Evolutionary conservation across 2,113 vertebrate genomes (phyloP), one percentile per base, ranked within the genome.

Genomic region (Myrmecophaga tridactyla): DNA sequence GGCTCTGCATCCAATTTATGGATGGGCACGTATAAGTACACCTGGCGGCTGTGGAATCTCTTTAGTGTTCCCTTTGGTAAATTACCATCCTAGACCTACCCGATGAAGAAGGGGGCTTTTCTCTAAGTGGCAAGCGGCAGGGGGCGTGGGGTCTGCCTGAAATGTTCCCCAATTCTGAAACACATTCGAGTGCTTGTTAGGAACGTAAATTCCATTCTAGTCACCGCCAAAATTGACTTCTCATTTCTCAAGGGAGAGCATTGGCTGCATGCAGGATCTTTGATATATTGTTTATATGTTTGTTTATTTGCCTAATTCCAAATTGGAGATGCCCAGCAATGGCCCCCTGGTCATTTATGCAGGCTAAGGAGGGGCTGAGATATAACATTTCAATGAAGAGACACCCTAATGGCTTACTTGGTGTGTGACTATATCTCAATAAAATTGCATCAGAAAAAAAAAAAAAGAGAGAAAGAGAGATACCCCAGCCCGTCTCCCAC

Each of bases 51-150:
- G 23, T 20, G 39, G 65, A 34, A 65, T 80, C 90, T 88, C 82
- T 58, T 92, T 89, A 63, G 67, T 84, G 85, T 85, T 70, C 34
- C 14, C 63, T 73, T 39, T 75, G 82, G 88, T 84, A 92, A 96
- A 89, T 91, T 75, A 41, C 73, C 20, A 15, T 14, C 58, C 60
- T 34, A 39, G 39, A 56, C 90, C 58, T 78, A 72, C 86, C 77
- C 56, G 11, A 78, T 75, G 29, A 92, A 75, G 58, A 48, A 58
- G 39, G 3, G 12, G 76, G 12, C 41, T 87, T 65, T 84, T 51
- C 84, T 93, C 81, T 48, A 46, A 56, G 96, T 41, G 56, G 65
- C 63, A 17, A 60, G 9, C 23, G 13, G 75, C 56, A 2, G 3
- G n/a, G 48, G 48, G 48, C 48, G 2, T 0, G 31, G 18, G 65